phyloP scores from a whole-genome alignment of 2,888 invertebrate species.

The Parnassius glacialis region DNA sequence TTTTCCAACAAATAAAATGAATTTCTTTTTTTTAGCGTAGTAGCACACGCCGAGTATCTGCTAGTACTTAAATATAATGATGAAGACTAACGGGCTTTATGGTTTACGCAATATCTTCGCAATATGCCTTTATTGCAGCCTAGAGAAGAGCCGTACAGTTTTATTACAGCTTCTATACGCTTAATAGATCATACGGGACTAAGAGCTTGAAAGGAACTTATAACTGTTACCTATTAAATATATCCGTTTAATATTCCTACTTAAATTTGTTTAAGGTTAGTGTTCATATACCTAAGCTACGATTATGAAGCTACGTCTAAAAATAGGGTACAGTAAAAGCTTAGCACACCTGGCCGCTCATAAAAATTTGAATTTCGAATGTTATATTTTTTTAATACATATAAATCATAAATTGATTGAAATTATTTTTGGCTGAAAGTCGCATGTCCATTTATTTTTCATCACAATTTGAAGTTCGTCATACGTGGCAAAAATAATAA shows the following conservation, averaged over 20 bases:
- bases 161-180: constrained; percentile 18
- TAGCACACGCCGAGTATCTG: no score
- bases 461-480: no score
- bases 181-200: constrained; percentile 19
- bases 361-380: no score
- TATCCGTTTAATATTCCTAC: background rate
- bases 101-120: constrained; percentile 12
- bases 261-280: background rate
- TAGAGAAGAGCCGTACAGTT: constrained; percentile 15
- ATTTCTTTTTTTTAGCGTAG: no score
- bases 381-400: no score
- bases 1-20: no score
- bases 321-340: background rate
- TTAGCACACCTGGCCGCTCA: no score
- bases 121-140: constrained; percentile 19
- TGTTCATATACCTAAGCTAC: background rate
- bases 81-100: background rate
- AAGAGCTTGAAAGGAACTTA: constrained; percentile 7
- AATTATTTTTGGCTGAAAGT: no score
- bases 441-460: no score
- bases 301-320: background rate
- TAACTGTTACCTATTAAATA: background rate
- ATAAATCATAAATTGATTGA: no score
- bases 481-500: no score
- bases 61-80: background rate